Conservation (phyloP, 2,113 vertebrate species). For the Puffinus mauretanicus region DNA sequence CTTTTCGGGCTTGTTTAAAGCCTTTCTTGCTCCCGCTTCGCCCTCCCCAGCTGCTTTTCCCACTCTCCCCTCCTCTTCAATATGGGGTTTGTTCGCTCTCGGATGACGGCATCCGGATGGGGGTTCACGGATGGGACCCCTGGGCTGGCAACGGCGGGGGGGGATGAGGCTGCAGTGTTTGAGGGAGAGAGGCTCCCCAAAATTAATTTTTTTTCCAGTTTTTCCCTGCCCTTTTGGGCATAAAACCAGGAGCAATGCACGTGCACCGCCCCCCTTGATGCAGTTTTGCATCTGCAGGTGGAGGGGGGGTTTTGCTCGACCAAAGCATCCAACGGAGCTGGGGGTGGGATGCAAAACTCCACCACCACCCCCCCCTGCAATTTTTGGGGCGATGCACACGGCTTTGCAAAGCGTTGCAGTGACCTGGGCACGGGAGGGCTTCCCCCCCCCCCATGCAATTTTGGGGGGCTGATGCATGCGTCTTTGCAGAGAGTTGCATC, state of each 20-base stretch:
- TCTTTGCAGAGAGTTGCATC: background rate
- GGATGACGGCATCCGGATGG: background rate
- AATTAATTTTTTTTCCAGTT: background rate
- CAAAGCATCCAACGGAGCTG: background rate
- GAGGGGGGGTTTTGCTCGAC: background rate
- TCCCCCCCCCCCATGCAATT: too few relatives aligned
- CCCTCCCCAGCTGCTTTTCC: conserved; percentile 13
- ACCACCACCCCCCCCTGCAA: background rate
- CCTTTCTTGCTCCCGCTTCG: background rate
- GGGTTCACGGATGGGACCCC: rapidly evolving
- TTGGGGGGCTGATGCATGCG: background rate
- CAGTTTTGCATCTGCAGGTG: background rate
- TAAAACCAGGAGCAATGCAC: background rate
- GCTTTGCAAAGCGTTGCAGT: background rate
- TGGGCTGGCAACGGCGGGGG: too few relatives aligned
- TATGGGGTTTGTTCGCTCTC: background rate
- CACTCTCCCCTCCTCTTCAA: background rate
- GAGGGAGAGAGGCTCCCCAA: background rate
- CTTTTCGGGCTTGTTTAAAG: conserved; percentile 21
- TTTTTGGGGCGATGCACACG: background rate
- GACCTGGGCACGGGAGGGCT: background rate
- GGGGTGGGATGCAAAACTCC: background rate
- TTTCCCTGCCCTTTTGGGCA: background rate
- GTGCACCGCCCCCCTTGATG: background rate
- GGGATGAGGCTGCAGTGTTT: background rate